Base-by-base conservation (phyloP, 2,113 vertebrate species). In the Nannospalax galili region DNA sequence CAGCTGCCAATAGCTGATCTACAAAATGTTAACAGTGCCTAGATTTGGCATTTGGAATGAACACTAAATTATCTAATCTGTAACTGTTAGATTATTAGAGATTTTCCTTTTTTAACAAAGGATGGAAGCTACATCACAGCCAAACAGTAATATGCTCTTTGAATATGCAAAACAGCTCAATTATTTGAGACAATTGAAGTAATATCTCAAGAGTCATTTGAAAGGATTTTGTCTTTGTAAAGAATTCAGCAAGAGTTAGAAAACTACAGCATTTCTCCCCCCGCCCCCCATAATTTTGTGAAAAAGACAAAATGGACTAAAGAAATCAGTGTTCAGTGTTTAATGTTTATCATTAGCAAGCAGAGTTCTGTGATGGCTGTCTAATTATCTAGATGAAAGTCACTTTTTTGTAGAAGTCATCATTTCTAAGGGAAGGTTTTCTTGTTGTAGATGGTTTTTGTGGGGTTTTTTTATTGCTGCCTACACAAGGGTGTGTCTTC, bases 101-200 rank as follows among this genome's bases (percentile, higher is more conserved):
- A 91, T 92, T 69, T 91, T 48, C 79, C n/a, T 64, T 77, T 26
- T 48, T 86, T 26, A 40, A 35, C 7, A 92, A 74, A 94, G 24
- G 16, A 91, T 73, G 64, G 95, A 95, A 62, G 24, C 65, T 67
- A 26, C 19, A 69, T 45, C 87, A 65, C 88, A 97, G 91, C 88
- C 82, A 97, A 97, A 96, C 78, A 97, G 96, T 62, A 79, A 97
- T 97, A 94, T 93, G 17, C 30, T 85, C 86, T 97, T 97, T 97
- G 90, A 94, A 2, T 94, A 84, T 96, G 92, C 77, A 96, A 97
- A 98, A 64, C 45, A 94, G 80, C 88, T 96, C 58, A 91, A 91
- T 97, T 98, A 97, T 97, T 98, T 97, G 90, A 88, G 89, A 84
- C 88, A 98, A 97, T 97, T 98, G 98, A 97, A 97, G 92, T 93